phyloP scores from a whole-genome alignment of 2,113 vertebrate species.

The Bostrychus sinensis region DNA sequence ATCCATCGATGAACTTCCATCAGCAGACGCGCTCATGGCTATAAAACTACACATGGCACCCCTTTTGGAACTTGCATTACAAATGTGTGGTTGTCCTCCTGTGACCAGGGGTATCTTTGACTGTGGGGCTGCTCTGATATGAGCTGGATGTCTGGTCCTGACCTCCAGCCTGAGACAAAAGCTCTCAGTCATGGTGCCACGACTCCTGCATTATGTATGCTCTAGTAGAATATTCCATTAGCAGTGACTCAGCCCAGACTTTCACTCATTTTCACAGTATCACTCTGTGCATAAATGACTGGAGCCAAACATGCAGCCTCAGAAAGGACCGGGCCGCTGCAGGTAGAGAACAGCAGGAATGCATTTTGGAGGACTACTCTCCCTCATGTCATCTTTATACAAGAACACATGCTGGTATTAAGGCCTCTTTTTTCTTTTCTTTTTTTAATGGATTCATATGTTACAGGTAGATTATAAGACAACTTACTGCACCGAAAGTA shows the following conservation, averaged over 20 bases:
- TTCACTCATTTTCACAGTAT: slow-evolving; percentile 42
- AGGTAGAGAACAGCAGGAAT: neutral
- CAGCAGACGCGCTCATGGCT: too few species aligned
- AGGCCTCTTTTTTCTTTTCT: too few species aligned
- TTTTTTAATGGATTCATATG: too few species aligned
- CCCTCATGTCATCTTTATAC: neutral
- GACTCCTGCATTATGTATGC: slow-evolving; percentile 55
- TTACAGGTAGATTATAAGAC: too few species aligned
- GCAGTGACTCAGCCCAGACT: slow-evolving; percentile 45
- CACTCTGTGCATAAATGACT: slow-evolving; percentile 23
- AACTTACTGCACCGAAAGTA: too few species aligned
- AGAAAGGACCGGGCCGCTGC: slow-evolving; percentile 23
- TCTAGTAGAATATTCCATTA: slow-evolving; percentile 39
- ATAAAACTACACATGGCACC: too few species aligned
- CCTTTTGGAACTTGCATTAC: too few species aligned
- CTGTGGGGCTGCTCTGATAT: slow-evolving; percentile 7
- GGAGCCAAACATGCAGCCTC: slow-evolving; percentile 14
- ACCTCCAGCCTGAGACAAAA: slow-evolving; percentile 49
- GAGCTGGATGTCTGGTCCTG: slow-evolving; percentile 23
- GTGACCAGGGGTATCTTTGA: neutral
- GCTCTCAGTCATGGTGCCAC: slow-evolving; percentile 37
- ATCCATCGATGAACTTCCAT: too few species aligned
- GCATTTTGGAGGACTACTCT: neutral
- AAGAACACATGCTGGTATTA: neutral
- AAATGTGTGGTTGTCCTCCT: neutral